Conservation (phyloP, 2,888 invertebrate species). For the Empis stercorea region DNA sequence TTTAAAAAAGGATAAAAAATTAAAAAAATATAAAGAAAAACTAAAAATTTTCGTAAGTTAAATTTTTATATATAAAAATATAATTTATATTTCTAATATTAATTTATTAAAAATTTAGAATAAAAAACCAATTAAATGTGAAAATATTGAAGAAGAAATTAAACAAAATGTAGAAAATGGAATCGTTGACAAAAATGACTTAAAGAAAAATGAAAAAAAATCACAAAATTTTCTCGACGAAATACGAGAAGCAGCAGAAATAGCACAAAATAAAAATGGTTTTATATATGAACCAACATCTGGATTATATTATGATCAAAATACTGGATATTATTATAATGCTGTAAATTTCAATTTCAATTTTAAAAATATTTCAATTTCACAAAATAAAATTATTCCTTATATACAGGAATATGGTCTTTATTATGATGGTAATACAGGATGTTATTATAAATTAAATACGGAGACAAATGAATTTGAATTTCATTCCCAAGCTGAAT, state of each 20-base stretch:
- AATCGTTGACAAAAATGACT: too few species aligned
- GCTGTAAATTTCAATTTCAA: slow-evolving; percentile 48
- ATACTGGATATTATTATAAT: slow-evolving; percentile 83
- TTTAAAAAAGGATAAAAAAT: slow-evolving; percentile 40
- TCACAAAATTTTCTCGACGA: slow-evolving; percentile 49
- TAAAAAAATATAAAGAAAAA: slow-evolving; percentile 46
- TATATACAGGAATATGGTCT: slow-evolving; percentile 72
- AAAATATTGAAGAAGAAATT: not conserved
- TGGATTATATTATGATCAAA: slow-evolving; percentile 79
- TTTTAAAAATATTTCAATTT: too few species aligned
- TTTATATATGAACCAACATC: slow-evolving; percentile 79
- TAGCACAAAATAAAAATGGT: slow-evolving; percentile 57
- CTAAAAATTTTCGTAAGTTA: slow-evolving; percentile 40
- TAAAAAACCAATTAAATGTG: not conserved
- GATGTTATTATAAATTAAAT: slow-evolving; percentile 74
- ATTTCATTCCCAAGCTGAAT: slow-evolving; percentile 65
- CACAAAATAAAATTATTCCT: too few species aligned
- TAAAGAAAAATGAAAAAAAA: not conserved
- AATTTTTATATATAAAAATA: not conserved
- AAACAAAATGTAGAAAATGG: too few species aligned
- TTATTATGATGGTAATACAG: slow-evolving; percentile 78
- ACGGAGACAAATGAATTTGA: slow-evolving; percentile 59
- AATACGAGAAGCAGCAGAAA: slow-evolving; percentile 62
- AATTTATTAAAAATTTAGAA: too few species aligned
- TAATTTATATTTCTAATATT: too few species aligned